Evolutionary conservation across 2,888 invertebrate species (phyloP).

Genomic region (Macrosiphum euphorbiae): DNA sequence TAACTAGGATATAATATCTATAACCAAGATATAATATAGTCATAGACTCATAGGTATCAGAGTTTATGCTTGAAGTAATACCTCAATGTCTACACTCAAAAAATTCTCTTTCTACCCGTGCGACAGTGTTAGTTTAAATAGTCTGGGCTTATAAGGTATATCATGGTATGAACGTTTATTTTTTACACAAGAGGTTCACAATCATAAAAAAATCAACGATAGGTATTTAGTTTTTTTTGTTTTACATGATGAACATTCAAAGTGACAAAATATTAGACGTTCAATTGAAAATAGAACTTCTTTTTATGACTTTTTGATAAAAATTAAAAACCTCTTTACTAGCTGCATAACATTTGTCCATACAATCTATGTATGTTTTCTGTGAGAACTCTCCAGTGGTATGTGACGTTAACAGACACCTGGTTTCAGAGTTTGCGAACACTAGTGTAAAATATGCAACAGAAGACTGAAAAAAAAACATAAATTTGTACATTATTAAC

Average conservation of each 20-base stretch:
- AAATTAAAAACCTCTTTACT: constrained; percentile 80
- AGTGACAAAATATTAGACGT: not conserved
- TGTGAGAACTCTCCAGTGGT: constrained; percentile 46
- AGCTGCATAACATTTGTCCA: constrained; percentile 77
- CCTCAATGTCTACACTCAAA: not conserved
- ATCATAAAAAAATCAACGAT: not conserved
- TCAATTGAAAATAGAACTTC: constrained; percentile 71
- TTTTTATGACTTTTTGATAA: constrained; percentile 77
- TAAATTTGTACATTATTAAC: not conserved
- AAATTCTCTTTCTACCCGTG: not conserved
- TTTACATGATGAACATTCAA: not conserved
- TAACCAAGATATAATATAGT: too few relatives aligned
- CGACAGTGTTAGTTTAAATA: not conserved
- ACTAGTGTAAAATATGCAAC: constrained; percentile 80
- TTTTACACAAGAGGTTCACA: not conserved
- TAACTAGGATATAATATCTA: too few relatives aligned
- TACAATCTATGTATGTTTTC: constrained; percentile 75
- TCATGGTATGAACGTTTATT: constrained; percentile 6
- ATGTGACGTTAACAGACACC: constrained; percentile 43
- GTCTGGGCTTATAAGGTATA: not conserved
- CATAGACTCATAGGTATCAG: too few relatives aligned
- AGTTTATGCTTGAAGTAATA: not conserved
- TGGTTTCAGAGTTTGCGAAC: constrained; percentile 76
- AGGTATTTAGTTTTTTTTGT: not conserved
- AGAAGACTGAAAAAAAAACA: constrained; percentile 71